Evolutionary conservation across 2,113 vertebrate genomes (phyloP).

Genomic region (Falco punctatus): DNA sequence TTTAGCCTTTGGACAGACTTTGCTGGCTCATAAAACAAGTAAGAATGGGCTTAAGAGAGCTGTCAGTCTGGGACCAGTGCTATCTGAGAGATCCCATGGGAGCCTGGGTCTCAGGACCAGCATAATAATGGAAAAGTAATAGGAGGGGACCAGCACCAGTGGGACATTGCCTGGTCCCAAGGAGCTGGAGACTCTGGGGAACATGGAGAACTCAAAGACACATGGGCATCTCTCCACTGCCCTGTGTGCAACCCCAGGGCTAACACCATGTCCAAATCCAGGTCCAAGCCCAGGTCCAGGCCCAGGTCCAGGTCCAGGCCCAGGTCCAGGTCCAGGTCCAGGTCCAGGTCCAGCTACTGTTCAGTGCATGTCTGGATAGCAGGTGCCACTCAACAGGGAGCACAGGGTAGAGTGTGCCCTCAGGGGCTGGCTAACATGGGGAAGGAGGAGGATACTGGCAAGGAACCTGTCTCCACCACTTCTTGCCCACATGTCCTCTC

Average conservation of each 20-base stretch:
- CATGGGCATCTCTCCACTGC: not conserved
- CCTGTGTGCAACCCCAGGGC: not conserved
- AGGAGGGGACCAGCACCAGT: not conserved
- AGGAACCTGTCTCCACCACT: not conserved
- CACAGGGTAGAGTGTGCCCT: not conserved
- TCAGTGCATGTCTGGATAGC: not conserved
- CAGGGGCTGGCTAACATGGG: not conserved
- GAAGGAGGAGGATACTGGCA: not conserved
- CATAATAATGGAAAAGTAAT: accelerated
- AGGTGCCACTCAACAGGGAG: not conserved
- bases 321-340: not conserved
- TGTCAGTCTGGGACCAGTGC: not conserved
- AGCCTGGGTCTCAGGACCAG: not conserved
- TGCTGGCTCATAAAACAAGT: not conserved
- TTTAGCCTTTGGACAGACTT: not conserved
- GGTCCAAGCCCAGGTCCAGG: not conserved
- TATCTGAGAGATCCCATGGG: not conserved
- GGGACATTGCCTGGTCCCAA: not conserved
- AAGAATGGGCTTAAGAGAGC: not conserved
- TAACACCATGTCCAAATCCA: not conserved
- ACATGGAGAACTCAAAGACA: no score
- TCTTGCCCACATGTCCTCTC: not conserved
- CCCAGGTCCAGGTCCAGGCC: not conserved
- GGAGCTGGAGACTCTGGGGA: not conserved
- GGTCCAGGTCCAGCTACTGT: not conserved